Conservation (phyloP, 1,140 invertebrate genomes). For the Chrysomallon squamiferum region DNA sequence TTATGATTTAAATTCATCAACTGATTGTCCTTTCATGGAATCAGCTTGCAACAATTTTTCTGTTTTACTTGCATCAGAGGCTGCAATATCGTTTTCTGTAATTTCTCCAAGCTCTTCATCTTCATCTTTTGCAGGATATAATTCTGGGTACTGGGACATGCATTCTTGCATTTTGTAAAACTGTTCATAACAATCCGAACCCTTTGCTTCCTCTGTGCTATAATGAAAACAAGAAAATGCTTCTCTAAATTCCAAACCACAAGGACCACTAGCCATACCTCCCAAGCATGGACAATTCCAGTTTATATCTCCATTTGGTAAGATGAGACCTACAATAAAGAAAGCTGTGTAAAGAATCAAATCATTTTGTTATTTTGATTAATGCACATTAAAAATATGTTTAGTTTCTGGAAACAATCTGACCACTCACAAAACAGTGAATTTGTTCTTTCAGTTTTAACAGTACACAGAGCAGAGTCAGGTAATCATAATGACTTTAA, state of each 20-base stretch:
- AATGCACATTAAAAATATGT: no score
- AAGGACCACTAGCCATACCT: constrained; percentile 94
- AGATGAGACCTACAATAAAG: constrained; percentile 75
- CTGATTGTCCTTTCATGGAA: no score
- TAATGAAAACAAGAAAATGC: constrained; percentile 96
- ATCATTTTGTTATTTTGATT: no score
- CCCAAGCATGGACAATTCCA: constrained; percentile 97
- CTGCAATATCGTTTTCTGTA: not conserved
- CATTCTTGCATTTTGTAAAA: constrained; percentile 94
- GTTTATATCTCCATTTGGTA: constrained; percentile 90
- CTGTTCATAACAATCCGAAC: constrained; percentile 86
- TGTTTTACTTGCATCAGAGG: no score
- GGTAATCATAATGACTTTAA: no score
- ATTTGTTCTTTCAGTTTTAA: no score
- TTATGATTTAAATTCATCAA: no score
- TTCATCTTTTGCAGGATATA: constrained; percentile 75
- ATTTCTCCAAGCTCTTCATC: constrained; percentile 22
- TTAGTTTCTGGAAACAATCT: no score
- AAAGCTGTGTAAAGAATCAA: not conserved
- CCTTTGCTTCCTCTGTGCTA: constrained; percentile 76
- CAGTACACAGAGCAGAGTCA: no score
- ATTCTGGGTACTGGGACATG: constrained; percentile 85
- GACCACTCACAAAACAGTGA: no score
- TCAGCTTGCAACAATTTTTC: no score
- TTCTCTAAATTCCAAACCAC: constrained; percentile 88